Base-by-base conservation (phyloP, 2,797 vertebrate species). In the Mus spretus region DNA sequence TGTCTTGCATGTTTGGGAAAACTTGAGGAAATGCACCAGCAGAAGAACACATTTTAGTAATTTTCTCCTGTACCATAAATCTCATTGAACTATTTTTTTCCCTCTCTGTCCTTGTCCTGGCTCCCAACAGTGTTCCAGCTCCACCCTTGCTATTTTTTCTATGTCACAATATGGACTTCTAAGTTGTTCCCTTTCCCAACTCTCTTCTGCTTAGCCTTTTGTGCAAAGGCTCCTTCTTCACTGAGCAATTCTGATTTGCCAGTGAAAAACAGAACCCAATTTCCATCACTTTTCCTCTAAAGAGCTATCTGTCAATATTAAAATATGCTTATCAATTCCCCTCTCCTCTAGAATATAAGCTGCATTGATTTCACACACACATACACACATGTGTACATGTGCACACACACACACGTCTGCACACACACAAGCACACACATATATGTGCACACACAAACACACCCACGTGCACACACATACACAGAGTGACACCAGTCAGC, bases 1-100 rank as follows among this genome's bases (percentile, higher is more conserved):
- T 85, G 53, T 47, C 57, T 55, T 81, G 72, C 17, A 15, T 85
- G 12, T 63, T 88, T 63, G 40, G 63, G 44, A 85, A 90, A 97
- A 79, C 50, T 5, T 50, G 65, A 85, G 31, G 20, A 74, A 88
- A 81, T 59, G 3, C 55, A 74, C 53, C 17, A 63, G n/a, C 3
- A 44, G 26, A 86, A 65, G 53, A 79, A 79, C 15, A 83, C 34
- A 85, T 85, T 31, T 2, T 47, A 90, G 63, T 65, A 50, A 6
- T 55, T 91, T 95, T 87, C 34, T 47, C 11, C 40, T 72, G 6
- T 0, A 0, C 3, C 34, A 31, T 57, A 67, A 34, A 89, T 67
- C 19, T 92, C 26, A 24, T 19, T 88, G 28, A 95, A 37, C 28
- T 15, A 15, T 1, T 20, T 70, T 2, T 8, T 20, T 20, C 0